Base-by-base conservation (phyloP, 2,888 invertebrate species). In the Stenurella melanura region DNA sequence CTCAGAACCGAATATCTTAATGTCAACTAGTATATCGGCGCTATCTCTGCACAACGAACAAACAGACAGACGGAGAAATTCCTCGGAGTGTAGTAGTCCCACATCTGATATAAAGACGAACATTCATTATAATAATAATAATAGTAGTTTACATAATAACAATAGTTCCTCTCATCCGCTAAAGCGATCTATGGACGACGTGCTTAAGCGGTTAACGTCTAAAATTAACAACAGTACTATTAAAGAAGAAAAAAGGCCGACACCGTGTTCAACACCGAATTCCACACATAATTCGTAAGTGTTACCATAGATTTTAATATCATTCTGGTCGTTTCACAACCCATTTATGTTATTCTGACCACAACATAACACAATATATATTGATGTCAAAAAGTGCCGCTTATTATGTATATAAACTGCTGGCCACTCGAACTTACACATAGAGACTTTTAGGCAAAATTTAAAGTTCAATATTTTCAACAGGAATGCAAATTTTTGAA, bases 161-260 rank as follows among this genome's bases (percentile, higher is more conserved):
- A 93, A 93, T 86, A 88, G 90, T 90, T 89, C 90, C 81, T 91
- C 90, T 82, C 92, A 92, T 75, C 92, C 93, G 78, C 91, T 92
- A 84, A 95, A 95, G 90, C 91, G 95, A 89, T 95, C 96, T 78
- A 97, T 97, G 97, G 97, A 97, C 91, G 96, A 97, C 91, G 97
- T 97, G 61, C 91, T 96, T 72, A 96, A 96, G 90, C 93, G 95
- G 89, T 92, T 92, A 84, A 96, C 96, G 81, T 95, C 96, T 80
- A 96, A 96, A 90, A 95, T 95, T 93, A 94, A 94, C 88, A 94
- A 93, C 89, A 94, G 94, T 87, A 93, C 94, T 57, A 92, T 94
- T 80, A 93, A 93, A 79, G 93, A 94, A 84, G 94, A 95, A 87
- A 93, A 93, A 86, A 92, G 94, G 88, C 93, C 94, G 60, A 93